These are phyloP conservation scores for Morpho deidamia DNA, from an alignment of 2,888 invertebrate genomes.

Conservation along the genomic window DNA sequence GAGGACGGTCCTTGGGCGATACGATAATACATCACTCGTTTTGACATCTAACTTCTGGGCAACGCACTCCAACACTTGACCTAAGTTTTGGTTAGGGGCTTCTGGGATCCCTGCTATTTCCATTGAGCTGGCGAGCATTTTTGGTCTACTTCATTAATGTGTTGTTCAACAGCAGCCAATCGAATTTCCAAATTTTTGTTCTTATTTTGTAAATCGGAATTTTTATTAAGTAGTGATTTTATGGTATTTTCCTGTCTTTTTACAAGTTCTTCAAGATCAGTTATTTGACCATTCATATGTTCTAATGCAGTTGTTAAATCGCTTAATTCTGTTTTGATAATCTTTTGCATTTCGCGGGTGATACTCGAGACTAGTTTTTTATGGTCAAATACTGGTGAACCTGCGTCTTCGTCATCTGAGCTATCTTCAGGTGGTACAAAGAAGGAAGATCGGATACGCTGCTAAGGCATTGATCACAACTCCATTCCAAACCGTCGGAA, in stretches of 20 bases:
- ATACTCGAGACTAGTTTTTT: conserved; percentile 22
- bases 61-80: no score
- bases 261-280: conserved; percentile 19
- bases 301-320: conserved; percentile 19
- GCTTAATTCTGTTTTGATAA: conserved; percentile 21
- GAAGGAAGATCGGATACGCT: conserved; percentile 23
- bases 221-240: conserved; percentile 24
- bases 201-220: conserved; percentile 21
- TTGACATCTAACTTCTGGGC: no score
- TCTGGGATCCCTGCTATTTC: conserved; percentile 23
- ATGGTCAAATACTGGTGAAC: conserved; percentile 9
- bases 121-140: conserved; percentile 9
- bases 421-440: conserved; percentile 22
- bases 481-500: conserved; percentile 24
- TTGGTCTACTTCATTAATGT: conserved; percentile 15
- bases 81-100: no score
- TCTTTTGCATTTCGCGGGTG: conserved; percentile 24
- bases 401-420: conserved; percentile 18
- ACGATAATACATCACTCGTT: no score
- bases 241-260: conserved; percentile 23
- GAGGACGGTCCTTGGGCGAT: no score
- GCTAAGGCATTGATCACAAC: conserved; percentile 15
- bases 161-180: neutral
- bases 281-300: conserved; percentile 20
- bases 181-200: neutral